Evolutionary conservation across 2,797 vertebrate species (phyloP).

Genomic region (Mallotus villosus): DNA sequence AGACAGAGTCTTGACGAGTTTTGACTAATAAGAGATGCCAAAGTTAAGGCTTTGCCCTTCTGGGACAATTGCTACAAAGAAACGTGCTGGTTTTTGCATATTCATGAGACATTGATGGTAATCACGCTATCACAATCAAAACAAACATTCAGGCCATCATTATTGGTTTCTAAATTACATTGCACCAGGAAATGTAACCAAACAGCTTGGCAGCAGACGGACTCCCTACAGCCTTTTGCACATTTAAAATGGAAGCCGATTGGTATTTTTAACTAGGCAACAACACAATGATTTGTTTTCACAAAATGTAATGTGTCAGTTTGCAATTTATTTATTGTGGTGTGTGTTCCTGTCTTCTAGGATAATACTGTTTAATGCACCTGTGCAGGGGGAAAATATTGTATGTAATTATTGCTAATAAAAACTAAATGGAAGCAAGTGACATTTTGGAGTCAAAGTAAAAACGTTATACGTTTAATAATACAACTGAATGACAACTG

Average conservation of each 20-base stretch:
- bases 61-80: conserved; percentile 8
- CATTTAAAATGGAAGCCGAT: conserved; percentile 40
- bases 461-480: too few species aligned
- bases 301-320: too few species aligned
- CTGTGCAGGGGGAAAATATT: too few species aligned
- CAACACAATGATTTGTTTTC: conserved; percentile 19
- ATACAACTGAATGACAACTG: too few species aligned
- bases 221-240: conserved; percentile 19
- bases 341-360: background rate
- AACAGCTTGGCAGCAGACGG: conserved; percentile 34
- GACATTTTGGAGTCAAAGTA: too few species aligned
- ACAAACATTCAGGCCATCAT: conserved; percentile 2
- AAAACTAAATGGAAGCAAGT: too few species aligned
- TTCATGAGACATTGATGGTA: conserved; percentile 19
- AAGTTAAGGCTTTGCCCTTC: conserved; percentile 5
- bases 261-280: conserved; percentile 1
- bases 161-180: conserved; percentile 13
- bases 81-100: conserved; percentile 3
- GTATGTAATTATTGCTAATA: background rate
- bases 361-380: too few species aligned
- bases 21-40: conserved; percentile 13
- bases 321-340: conserved; percentile 3
- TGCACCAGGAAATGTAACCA: conserved; percentile 22
- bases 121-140: conserved; percentile 14
- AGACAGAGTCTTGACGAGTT: conserved; percentile 2